These are phyloP conservation scores for Bombus affinis DNA, from an alignment of 1,140 invertebrate genomes.

Conservation along the genomic window DNA sequence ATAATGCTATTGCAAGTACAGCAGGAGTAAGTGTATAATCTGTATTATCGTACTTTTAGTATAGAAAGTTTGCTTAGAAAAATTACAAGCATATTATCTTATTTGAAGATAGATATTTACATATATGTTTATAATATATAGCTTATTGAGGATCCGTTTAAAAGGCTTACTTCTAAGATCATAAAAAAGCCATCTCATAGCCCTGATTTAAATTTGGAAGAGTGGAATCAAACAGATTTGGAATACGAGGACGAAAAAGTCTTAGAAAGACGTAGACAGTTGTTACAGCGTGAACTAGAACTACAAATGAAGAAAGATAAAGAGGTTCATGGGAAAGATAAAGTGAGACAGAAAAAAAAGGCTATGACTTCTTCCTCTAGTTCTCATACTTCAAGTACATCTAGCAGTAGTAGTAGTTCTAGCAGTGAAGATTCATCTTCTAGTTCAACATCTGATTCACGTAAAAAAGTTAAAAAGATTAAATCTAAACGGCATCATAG, in stretches of 20 bases:
- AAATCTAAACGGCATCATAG: conserved; percentile 84
- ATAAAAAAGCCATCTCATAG: conserved; percentile 85
- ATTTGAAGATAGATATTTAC: conserved; percentile 9
- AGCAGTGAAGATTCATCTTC: conserved; percentile 84
- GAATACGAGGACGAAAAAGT: conserved; percentile 93
- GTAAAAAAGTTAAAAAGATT: conserved; percentile 83
- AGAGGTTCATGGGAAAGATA: conserved; percentile 81
- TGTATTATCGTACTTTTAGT: neutral
- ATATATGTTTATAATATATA: conserved; percentile 55
- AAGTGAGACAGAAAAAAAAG: conserved; percentile 83
- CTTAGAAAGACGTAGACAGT: conserved; percentile 88
- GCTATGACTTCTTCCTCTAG: conserved; percentile 87
- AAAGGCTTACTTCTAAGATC: conserved; percentile 85
- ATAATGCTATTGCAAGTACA: conserved; percentile 83
- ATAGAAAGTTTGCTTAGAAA: neutral
- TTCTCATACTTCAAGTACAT: conserved; percentile 85
- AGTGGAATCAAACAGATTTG: conserved; percentile 90
- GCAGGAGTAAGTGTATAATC: conserved; percentile 72
- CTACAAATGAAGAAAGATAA: conserved; percentile 89
- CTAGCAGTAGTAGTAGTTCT: conserved; percentile 85
- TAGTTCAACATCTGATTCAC: conserved; percentile 82
- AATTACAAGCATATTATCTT: neutral
- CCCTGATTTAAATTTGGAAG: conserved; percentile 87
- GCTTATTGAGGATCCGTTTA: conserved; percentile 86
- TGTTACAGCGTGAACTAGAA: conserved; percentile 90